Percentiles rank a stretch among this genome's conserved stretches.
phyloP scores from a whole-genome alignment of 2,888 invertebrate genomes.

The Muscina levida region DNA sequence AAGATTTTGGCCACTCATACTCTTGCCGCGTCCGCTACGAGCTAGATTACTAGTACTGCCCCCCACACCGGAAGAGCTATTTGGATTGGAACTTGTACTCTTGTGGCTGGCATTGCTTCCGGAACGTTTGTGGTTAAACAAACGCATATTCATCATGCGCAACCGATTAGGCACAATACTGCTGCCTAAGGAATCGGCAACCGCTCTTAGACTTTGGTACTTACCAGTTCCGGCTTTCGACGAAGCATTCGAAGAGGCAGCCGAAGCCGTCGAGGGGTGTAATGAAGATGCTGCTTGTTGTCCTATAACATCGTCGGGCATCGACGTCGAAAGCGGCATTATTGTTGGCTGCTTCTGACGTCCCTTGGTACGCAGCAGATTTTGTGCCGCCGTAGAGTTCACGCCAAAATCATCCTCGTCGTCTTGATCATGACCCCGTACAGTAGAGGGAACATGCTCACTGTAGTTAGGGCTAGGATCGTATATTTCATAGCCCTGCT shows the following conservation, averaged over 20 bases:
- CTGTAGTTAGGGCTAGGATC: slow-evolving; percentile 76
- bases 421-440: slow-evolving; percentile 65
- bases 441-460: slow-evolving; percentile 69
- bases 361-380: slow-evolving; percentile 68
- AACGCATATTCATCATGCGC: slow-evolving; percentile 70
- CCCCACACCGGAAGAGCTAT: slow-evolving; percentile 51
- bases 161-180: slow-evolving; percentile 54
- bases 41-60: slow-evolving; percentile 73
- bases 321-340: slow-evolving; percentile 73
- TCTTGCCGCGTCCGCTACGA: slow-evolving; percentile 61
- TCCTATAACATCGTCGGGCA: slow-evolving; percentile 74
- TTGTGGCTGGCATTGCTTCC: slow-evolving; percentile 75
- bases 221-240: slow-evolving; percentile 68
- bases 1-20: slow-evolving; percentile 66
- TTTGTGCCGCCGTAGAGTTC: slow-evolving; percentile 72
- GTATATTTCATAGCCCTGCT: slow-evolving; percentile 74
- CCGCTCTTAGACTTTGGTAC: slow-evolving; percentile 72
- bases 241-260: slow-evolving; percentile 76
- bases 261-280: slow-evolving; percentile 75
- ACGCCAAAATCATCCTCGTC: slow-evolving; percentile 66
- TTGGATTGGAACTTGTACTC: slow-evolving; percentile 74
- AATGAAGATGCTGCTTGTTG: slow-evolving; percentile 67
- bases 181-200: slow-evolving; percentile 71
- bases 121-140: slow-evolving; percentile 74
- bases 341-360: slow-evolving; percentile 68